Percentiles rank a stretch among this genome's conserved stretches.
These are phyloP conservation scores for Ectemnius continuus DNA, from an alignment of 2,888 invertebrate genomes.

Conservation along the genomic window DNA sequence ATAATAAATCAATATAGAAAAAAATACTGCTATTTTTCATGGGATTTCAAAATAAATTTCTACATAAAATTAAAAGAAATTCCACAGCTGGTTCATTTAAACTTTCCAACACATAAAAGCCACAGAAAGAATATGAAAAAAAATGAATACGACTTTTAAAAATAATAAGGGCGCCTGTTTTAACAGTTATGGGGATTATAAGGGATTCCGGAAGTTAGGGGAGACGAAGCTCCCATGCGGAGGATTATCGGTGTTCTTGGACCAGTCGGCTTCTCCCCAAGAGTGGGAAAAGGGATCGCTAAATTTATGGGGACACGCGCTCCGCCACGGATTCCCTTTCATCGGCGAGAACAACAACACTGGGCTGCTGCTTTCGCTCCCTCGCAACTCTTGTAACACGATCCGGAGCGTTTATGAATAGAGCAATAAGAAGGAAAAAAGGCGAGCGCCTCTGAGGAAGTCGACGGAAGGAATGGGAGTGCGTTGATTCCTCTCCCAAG, in stretches of 20 bases:
- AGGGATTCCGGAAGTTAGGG: no score
- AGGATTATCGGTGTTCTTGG: slow-evolving; percentile 1
- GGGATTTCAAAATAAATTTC: no score
- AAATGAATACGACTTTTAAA: no score
- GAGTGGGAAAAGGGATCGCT: neutral
- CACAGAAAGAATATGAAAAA: no score
- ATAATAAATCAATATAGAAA: no score
- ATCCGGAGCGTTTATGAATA: slow-evolving; percentile 31
- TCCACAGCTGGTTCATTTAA: no score
- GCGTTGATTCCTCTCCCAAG: neutral
- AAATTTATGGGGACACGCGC: neutral
- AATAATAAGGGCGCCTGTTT: no score
- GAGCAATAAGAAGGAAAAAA: slow-evolving; percentile 12
- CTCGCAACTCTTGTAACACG: slow-evolving; percentile 35
- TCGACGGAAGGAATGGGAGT: neutral
- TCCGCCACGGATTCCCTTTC: neutral
- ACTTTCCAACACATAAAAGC: no score
- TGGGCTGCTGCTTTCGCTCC: slow-evolving; percentile 8
- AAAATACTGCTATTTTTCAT: no score
- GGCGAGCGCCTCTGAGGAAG: no score
- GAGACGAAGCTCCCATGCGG: neutral
- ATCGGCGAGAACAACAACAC: neutral
- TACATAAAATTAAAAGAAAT: no score
- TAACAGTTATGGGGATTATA: no score
- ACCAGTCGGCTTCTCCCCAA: neutral